Conservation (phyloP, 2,888 invertebrate species). For the Ligdia adustata region DNA sequence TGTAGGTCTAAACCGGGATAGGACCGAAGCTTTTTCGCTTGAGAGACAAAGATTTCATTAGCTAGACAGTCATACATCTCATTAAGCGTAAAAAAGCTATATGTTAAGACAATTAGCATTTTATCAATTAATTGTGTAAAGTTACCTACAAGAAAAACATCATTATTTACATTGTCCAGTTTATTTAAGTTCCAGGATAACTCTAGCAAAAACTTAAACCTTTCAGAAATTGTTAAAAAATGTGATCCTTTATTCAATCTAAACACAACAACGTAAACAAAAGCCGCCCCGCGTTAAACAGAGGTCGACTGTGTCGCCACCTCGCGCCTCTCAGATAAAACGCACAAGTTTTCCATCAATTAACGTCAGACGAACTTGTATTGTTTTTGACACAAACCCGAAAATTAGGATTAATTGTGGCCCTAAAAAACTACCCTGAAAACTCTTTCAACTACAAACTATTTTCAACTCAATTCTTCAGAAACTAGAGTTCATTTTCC, state of each 20-base stretch:
- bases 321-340: constrained; percentile 21
- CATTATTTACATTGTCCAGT: no score
- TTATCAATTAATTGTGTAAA: no score
- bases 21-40: no score
- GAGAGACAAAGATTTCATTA: no score
- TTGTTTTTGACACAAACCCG: constrained; percentile 40
- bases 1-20: no score
- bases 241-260: neutral
- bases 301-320: constrained; percentile 3
- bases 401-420: constrained; percentile 41
- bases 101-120: no score
- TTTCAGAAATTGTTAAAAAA: no score
- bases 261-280: neutral
- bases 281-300: neutral
- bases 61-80: no score
- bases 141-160: no score
- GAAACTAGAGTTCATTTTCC: constrained; percentile 4
- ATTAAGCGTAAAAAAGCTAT: no score
- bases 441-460: constrained; percentile 1
- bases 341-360: constrained; percentile 31
- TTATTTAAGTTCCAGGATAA: no score
- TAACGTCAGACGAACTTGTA: constrained; percentile 28
- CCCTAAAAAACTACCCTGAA: constrained; percentile 25
- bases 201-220: no score
- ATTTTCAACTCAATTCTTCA: constrained; percentile 3